Evolutionary conservation across 64 coral and sea anemone species (phyloP).

Genomic region (Dendronephthya gigantea): DNA sequence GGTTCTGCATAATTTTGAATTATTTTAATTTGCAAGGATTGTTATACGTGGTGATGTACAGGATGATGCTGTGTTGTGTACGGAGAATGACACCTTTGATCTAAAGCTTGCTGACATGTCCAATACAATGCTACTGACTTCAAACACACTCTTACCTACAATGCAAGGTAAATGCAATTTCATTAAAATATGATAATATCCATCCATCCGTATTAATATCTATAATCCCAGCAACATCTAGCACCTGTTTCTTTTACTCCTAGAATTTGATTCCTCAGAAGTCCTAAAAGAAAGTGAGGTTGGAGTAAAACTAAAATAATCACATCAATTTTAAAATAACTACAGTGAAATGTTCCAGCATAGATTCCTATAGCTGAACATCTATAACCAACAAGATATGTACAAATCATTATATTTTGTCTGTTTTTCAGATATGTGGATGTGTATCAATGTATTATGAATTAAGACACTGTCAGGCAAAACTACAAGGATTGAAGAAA

Average conservation of each 20-base stretch:
- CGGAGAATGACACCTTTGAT: conserved; percentile 69
- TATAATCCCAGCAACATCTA: not conserved
- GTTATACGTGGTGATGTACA: conserved; percentile 82
- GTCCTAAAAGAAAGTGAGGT: not conserved
- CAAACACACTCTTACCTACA: conserved; percentile 42
- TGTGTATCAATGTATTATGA: conserved; percentile 75
- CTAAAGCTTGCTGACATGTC: conserved; percentile 82
- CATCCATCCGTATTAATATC: too few species aligned
- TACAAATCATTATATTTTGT: not conserved
- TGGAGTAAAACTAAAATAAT: too few species aligned
- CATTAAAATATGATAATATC: too few species aligned
- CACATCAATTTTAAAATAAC: not conserved
- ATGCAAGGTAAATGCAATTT: conserved; percentile 67
- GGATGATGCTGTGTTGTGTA: conserved; percentile 85
- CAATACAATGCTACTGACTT: conserved; percentile 58
- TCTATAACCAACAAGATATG: not conserved
- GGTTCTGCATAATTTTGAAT: too few species aligned
- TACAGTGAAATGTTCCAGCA: too few species aligned
- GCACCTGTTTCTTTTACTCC: not conserved
- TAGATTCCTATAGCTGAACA: too few species aligned
- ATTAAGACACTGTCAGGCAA: conserved; percentile 51
- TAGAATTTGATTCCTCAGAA: not conserved
- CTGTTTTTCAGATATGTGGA: conserved; percentile 50
- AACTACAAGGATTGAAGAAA: conserved; percentile 45
- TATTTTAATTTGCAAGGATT: conserved; percentile 35